Evolutionary conservation across 2,113 vertebrate genomes (phyloP).

Genomic region (Motacilla alba): DNA sequence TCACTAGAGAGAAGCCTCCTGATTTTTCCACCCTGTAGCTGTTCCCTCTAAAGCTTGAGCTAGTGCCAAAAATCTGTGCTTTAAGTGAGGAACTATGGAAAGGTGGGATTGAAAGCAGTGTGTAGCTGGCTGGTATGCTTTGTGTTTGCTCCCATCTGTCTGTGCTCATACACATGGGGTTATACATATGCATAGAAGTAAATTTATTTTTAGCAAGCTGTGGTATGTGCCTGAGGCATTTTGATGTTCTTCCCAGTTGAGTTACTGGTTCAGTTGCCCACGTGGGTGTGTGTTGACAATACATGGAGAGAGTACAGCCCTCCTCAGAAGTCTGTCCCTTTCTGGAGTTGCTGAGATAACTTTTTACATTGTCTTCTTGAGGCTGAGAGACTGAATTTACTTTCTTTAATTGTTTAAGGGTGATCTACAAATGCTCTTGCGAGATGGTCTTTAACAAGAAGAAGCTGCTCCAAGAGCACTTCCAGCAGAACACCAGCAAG

Average conservation of each 20-base stretch:
- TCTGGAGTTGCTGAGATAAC: neutral
- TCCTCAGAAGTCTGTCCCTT: neutral
- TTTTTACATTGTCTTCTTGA: neutral
- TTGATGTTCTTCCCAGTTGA: constrained; percentile 4
- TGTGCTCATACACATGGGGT: neutral
- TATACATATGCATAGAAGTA: neutral
- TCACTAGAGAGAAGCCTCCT: neutral
- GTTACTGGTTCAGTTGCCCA: neutral
- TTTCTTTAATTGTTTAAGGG: constrained; percentile 70
- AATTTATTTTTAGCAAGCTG: constrained; percentile 36
- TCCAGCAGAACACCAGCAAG: constrained; percentile 85
- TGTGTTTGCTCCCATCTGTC: neutral
- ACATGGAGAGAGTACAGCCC: neutral
- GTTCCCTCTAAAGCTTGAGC: neutral
- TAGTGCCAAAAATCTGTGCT: neutral
- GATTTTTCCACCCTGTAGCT: neutral
- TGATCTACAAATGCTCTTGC: constrained; percentile 95
- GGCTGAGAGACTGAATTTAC: neutral
- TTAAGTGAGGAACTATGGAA: neutral
- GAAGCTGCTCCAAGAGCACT: constrained; percentile 89
- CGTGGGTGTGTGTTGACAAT: neutral
- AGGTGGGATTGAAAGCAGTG: neutral
- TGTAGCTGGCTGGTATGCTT: neutral
- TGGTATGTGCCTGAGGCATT: constrained; percentile 6
- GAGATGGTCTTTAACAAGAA: constrained; percentile 94